phyloP scores from a whole-genome alignment of 2,797 vertebrate genomes.

The Glyptemys insculpta region DNA sequence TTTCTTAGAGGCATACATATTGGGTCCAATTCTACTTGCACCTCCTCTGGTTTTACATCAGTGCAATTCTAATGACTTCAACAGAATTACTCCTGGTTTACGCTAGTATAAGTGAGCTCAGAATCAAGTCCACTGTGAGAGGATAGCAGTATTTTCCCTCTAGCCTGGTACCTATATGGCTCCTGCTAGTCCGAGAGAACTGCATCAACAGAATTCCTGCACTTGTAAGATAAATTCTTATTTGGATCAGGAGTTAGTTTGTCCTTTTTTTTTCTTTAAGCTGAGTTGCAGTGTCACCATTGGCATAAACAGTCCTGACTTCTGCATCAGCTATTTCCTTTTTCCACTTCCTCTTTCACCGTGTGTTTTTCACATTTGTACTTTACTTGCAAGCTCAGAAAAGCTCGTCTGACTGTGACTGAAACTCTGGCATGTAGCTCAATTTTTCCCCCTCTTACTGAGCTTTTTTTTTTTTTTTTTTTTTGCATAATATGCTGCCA shows the following conservation, averaged over 20 bases:
- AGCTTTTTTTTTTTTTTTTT: constrained; percentile 57
- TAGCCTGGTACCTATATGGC: background rate
- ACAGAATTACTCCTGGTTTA: background rate
- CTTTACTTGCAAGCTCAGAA: constrained; percentile 70
- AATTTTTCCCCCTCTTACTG: constrained; percentile 41
- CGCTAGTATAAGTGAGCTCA: background rate
- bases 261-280: constrained; percentile 32
- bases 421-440: constrained; percentile 62
- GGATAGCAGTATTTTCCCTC: fast-evolving
- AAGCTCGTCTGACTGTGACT: constrained; percentile 70
- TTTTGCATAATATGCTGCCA: constrained; percentile 58
- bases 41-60: background rate
- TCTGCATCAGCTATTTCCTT: constrained; percentile 73
- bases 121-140: background rate
- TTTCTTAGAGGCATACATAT: background rate
- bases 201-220: background rate
- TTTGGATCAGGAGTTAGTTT: constrained; percentile 48
- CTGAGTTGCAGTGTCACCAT: constrained; percentile 71
- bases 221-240: background rate
- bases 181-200: background rate
- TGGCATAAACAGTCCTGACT: constrained; percentile 69
- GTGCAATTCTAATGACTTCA: background rate
- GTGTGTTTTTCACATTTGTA: constrained; percentile 67
- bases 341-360: constrained; percentile 67
- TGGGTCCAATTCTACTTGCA: background rate